These are phyloP conservation scores for Monochamus saltuarius DNA, from an alignment of 1,140 invertebrate genomes.

Conservation along the genomic window DNA sequence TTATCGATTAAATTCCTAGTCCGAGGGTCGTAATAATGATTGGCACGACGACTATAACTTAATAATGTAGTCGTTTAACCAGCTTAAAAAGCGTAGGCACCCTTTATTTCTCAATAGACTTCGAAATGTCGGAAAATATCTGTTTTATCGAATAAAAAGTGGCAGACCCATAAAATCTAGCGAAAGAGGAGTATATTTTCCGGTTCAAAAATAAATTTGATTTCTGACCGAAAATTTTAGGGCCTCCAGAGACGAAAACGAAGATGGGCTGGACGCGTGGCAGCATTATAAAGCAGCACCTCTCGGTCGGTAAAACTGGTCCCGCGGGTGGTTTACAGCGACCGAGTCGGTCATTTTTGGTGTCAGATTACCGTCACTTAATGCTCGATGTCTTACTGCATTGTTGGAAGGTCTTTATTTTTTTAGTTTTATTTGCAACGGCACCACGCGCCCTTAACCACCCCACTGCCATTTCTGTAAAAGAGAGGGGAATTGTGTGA, in stretches of 20 bases:
- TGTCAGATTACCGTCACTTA: slow-evolving; percentile 44
- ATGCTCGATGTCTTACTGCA: slow-evolving; percentile 33
- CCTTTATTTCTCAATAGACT: neutral
- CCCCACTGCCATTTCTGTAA: too few species aligned
- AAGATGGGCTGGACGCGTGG: slow-evolving; percentile 32
- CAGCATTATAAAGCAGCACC: slow-evolving; percentile 37
- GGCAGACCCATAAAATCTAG: slow-evolving; percentile 20
- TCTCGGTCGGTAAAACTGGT: slow-evolving; percentile 4
- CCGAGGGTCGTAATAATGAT: too few species aligned
- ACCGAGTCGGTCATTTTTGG: slow-evolving; percentile 34
- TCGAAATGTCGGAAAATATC: slow-evolving; percentile 15
- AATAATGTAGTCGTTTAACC: too few species aligned
- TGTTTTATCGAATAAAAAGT: slow-evolving; percentile 21
- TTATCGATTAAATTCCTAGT: too few species aligned
- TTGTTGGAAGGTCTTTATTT: slow-evolving; percentile 4
- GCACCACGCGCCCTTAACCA: too few species aligned
- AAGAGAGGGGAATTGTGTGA: too few species aligned
- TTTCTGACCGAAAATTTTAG: slow-evolving; percentile 24
- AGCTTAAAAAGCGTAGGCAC: too few species aligned
- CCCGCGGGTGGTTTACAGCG: slow-evolving; percentile 6
- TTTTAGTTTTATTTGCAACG: slow-evolving; percentile 4
- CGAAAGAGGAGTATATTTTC: slow-evolving; percentile 21
- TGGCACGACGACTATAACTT: too few species aligned
- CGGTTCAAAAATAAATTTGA: slow-evolving; percentile 27
- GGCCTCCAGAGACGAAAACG: slow-evolving; percentile 32